Conservation (phyloP, 1,140 invertebrate species). For the Psix sp. region DNA sequence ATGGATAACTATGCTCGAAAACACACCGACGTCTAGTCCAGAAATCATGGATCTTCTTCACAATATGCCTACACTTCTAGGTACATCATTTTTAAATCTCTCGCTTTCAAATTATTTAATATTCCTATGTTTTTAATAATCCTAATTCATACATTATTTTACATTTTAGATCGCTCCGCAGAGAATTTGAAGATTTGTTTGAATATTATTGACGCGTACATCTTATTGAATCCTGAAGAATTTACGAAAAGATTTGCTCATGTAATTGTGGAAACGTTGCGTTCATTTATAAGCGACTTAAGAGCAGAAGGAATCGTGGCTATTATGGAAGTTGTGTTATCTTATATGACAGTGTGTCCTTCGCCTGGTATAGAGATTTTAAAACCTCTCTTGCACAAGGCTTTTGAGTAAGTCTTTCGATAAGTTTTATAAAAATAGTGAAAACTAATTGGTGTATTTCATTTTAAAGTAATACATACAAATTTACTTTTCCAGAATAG, state of each 20-base stretch:
- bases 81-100: slow-evolving; percentile 71
- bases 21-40: slow-evolving; percentile 79
- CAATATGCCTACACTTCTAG: slow-evolving; percentile 87
- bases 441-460: too few species aligned
- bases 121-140: too few species aligned
- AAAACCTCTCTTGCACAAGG: slow-evolving; percentile 81
- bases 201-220: slow-evolving; percentile 89
- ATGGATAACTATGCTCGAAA: slow-evolving; percentile 90
- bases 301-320: slow-evolving; percentile 86
- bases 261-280: slow-evolving; percentile 82
- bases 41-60: slow-evolving; percentile 84
- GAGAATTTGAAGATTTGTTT: slow-evolving; percentile 88
- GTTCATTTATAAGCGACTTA: slow-evolving; percentile 86
- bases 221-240: slow-evolving; percentile 87
- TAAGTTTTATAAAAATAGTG: too few species aligned
- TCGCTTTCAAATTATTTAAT: background rate
- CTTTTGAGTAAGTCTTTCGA: slow-evolving; percentile 84
- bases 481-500: slow-evolving; percentile 2
- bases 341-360: slow-evolving; percentile 82
- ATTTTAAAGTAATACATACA: too few species aligned
- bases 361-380: slow-evolving; percentile 81
- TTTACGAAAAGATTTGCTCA: slow-evolving; percentile 84
- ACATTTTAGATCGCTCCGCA: slow-evolving; percentile 82
- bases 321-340: slow-evolving; percentile 85
- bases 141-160: too few species aligned